Evolutionary conservation across 2,113 vertebrate species (phyloP), one percentile per base, ranked within the genome.

Genomic region (Corapipo altera): DNA sequence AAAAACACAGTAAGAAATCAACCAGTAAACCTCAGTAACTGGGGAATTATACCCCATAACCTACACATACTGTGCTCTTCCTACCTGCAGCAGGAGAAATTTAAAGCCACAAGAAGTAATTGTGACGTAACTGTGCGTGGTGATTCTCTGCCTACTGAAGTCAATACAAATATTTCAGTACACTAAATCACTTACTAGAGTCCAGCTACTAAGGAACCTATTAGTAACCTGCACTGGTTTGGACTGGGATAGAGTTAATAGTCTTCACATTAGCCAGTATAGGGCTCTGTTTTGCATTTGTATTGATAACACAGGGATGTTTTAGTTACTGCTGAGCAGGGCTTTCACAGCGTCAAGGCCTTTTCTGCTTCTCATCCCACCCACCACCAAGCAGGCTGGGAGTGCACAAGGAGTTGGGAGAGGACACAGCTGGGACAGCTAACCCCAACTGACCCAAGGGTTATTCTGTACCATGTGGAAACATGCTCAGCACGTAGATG

Each of bases 91-190:
- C 3, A 70, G 12, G 9, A 76, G 22, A 77, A 77, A 80, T 70
- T n/a, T 28, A 57, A 89, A 89, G 64, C 32, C 58, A 37, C 28
- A 88, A 67, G 27, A 69, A 79, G n/a, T 27, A 76, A 73, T 8
- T 70, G 12, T 16, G 24, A 88, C 48, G 23, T 21, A 62, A 43
- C 11, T 30, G 13, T 7, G 11, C 2, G 21, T 27, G 0, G 0
- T 59, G 55, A 71, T 37, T 46, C 28, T 35, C 52, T 76, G n/a
- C 20, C 64, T 67, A 41, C 61, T 67, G 24, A 87, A 83, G 44
- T 28, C 43, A 67, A 24, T 28, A 39, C 6, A 72, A 85, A 28
- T 27, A 80, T 46, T 91, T 41, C 16, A 65, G 5, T 70, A 79
- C 44, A 48, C 4, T 62, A 28, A 51, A 72, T 44, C 2, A 0